These are phyloP conservation scores for Ditula angustiorana DNA, from an alignment of 2,888 invertebrate species.

Conservation along the genomic window DNA sequence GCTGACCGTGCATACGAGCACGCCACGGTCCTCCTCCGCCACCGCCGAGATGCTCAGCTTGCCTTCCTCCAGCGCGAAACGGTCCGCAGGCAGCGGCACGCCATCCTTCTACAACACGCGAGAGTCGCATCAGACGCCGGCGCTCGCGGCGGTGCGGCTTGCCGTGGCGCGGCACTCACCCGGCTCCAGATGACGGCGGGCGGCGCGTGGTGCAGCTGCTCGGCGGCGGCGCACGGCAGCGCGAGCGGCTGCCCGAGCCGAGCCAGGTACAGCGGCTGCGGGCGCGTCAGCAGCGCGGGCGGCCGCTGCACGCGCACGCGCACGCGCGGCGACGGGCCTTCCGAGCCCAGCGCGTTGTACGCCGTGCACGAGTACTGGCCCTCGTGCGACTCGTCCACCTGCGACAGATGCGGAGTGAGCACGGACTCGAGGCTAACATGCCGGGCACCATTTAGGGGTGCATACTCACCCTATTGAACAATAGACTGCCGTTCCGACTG, in stretches of 20 bases:
- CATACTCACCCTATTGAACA: conserved; percentile 87
- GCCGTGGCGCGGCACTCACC: conserved; percentile 44
- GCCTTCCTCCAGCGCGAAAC: conserved; percentile 88
- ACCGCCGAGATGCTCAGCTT: conserved; percentile 94
- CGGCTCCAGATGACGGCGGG: conserved; percentile 57
- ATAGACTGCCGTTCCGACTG: conserved; percentile 93
- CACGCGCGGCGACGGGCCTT: conserved; percentile 93
- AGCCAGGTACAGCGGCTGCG: conserved; percentile 93
- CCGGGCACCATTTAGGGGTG: background rate
- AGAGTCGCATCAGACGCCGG: background rate
- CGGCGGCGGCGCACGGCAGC: conserved; percentile 92
- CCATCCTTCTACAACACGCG: conserved; percentile 89
- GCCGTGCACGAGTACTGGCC: conserved; percentile 97
- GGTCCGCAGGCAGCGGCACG: conserved; percentile 87
- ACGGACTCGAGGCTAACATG: background rate
- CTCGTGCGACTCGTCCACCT: conserved; percentile 93
- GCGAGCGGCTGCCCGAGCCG: conserved; percentile 92
- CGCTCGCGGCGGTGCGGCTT: background rate
- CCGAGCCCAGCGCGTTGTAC: conserved; percentile 94
- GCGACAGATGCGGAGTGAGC: conserved; percentile 5
- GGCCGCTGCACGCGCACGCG: conserved; percentile 94
- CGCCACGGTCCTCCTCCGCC: conserved; percentile 94
- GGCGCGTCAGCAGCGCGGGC: conserved; percentile 92
- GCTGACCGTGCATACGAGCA: conserved; percentile 92
- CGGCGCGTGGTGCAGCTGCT: conserved; percentile 72